Percentiles rank a stretch among this genome's conserved stretches.
Conservation (phyloP, 1,140 invertebrate genomes). For the Philopotamus ludificatus region DNA sequence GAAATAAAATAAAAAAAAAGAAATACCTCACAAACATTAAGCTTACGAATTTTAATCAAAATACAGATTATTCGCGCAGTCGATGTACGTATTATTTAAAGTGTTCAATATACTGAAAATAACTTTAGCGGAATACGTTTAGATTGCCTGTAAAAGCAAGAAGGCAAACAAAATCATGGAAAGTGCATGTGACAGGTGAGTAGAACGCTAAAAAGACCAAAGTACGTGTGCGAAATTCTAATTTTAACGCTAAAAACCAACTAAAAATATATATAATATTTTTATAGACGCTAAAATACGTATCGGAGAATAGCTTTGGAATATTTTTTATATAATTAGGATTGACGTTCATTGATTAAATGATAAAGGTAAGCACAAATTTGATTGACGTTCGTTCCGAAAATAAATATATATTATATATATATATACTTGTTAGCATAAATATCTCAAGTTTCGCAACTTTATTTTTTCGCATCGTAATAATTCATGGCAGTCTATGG, state of each 20-base stretch:
- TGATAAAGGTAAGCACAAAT: constrained; percentile 27
- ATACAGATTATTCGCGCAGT: neutral
- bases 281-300: neutral
- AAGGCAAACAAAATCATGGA: constrained; percentile 2
- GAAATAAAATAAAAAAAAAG: too few species aligned
- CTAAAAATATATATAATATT: neutral
- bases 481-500: too few species aligned
- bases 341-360: constrained; percentile 35
- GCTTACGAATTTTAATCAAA: neutral
- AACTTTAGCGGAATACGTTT: neutral
- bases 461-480: too few species aligned
- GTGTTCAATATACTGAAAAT: neutral
- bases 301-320: neutral
- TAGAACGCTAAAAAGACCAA: constrained; percentile 8
- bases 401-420: too few species aligned
- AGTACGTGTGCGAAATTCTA: constrained; percentile 19
- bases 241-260: neutral
- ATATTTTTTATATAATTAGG: constrained; percentile 9
- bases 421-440: constrained; percentile 1
- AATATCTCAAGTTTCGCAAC: constrained; percentile 19
- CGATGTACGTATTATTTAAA: neutral
- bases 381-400: constrained; percentile 22
- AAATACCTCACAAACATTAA: too few species aligned
- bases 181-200: constrained; percentile 37
- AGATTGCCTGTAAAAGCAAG: neutral